phyloP scores from a whole-genome alignment of 1,140 invertebrate genomes.

The Zelostemma sp. region DNA sequence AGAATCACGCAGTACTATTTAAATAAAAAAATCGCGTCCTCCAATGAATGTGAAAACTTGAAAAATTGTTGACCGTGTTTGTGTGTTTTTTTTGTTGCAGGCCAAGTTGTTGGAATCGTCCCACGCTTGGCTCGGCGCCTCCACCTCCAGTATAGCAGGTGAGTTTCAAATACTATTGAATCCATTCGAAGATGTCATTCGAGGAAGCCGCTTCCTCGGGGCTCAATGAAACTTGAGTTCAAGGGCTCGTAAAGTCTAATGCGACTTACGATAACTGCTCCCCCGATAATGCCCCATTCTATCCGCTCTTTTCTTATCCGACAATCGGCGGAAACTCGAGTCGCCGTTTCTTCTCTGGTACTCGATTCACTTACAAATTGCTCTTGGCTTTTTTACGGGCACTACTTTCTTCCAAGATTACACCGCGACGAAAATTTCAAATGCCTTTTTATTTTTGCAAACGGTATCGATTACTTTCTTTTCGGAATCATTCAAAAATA shows the following conservation, averaged over 20 bases:
- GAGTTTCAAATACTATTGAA: conserved; percentile 69
- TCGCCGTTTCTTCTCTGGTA: conserved; percentile 3
- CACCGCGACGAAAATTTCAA: too few relatives aligned
- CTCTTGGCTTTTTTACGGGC: conserved; percentile 33
- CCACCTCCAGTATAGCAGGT: conserved; percentile 89
- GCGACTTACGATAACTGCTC: conserved; percentile 31
- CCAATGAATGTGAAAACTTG: too few relatives aligned
- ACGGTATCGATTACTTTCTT: background rate
- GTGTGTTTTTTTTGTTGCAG: conserved; percentile 76
- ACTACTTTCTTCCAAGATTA: conserved; percentile 27
- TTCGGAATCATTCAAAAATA: conserved; percentile 8
- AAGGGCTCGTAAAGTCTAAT: conserved; percentile 35
- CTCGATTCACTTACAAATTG: conserved; percentile 44
- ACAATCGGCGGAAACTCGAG: background rate
- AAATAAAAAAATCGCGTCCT: too few relatives aligned
- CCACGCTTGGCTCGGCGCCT: conserved; percentile 89
- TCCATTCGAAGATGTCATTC: conserved; percentile 24
- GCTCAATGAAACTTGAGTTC: conserved; percentile 19
- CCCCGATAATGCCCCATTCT: conserved; percentile 23
- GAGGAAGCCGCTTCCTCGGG: conserved; percentile 33
- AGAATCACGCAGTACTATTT: too few relatives aligned
- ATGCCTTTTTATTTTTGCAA: too few relatives aligned
- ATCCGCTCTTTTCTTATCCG: conserved; percentile 31
- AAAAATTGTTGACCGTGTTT: conserved; percentile 19
- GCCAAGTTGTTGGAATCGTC: conserved; percentile 90